Base-by-base conservation (phyloP, 2,888 invertebrate genomes). In the Mellilla xanthometata region DNA sequence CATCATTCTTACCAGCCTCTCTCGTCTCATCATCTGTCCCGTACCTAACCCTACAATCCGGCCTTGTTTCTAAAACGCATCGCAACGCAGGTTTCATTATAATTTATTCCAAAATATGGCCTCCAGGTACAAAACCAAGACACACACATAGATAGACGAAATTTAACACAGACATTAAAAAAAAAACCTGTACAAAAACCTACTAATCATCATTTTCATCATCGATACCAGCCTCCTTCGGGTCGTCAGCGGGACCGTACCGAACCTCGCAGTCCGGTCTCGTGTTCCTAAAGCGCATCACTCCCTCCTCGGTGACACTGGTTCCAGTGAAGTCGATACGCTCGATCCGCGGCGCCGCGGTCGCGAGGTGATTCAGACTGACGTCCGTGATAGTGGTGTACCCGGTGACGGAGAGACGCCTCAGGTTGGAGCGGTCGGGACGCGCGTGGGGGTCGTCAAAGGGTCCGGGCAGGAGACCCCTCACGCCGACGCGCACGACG, bases 271-370 rank as follows among this genome's bases (percentile, higher is more conserved):
- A 93, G 19, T 93, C 90, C 0, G 94, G 93, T 43, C 93, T 88
- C 2, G n/a, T 62, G 0, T 76, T 77, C 34, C 89, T 91, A 53
- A 95, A 95, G 0, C 79, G 75, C n/a, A 89, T 83, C 0, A 95
- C 88, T 0, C 93, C 95, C 0, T 76, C 63, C 3, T 72, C 70
- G 0, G 94, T 93, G 0, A 95, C 93, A 1, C 88, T 83, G 0
- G 94, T 94, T 0, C 92, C 91, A 0, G 92, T 92, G 0, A 96
- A 91, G 72, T 96, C 95, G 0, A 96, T 68, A 12, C 77, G 78
- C 4, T 80, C 68, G 8, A 95, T 68, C 41, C 86, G 71, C 0
- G 93, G 92, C 0, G 93, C 92, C 0, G 93, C 92, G 0, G 90
- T 87, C 0, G 91, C 91, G 35, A 94, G 70, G 67, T 94, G 93